Evolutionary conservation across 2,888 invertebrate genomes (phyloP).

Genomic region (Ellobium chinense): DNA sequence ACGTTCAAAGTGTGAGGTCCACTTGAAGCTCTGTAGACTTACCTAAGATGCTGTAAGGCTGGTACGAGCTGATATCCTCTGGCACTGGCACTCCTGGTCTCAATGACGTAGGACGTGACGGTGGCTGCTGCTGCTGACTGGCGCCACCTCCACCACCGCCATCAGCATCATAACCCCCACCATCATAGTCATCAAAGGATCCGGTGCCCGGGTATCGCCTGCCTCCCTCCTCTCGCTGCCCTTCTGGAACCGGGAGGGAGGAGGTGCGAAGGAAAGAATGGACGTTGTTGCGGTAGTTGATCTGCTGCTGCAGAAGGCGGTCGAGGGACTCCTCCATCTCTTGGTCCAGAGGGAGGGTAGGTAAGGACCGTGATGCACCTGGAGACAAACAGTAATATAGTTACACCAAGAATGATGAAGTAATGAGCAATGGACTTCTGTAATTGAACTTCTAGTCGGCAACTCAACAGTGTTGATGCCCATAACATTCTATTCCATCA

Average conservation of each 20-base stretch:
- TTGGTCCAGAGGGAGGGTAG: constrained; percentile 21
- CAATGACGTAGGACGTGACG: not conserved
- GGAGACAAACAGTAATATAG: no score
- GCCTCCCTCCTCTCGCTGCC: not conserved
- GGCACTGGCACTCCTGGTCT: not conserved
- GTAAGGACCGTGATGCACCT: constrained; percentile 39
- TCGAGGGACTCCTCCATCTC: constrained; percentile 35
- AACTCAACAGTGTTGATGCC: no score
- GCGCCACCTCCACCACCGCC: not conserved
- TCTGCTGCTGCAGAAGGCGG: constrained; percentile 33
- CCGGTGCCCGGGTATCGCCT: not conserved
- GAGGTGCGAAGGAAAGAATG: constrained; percentile 28
- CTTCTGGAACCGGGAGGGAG: constrained; percentile 31
- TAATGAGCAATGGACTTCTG: no score
- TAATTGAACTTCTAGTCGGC: no score
- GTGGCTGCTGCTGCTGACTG: constrained; percentile 10
- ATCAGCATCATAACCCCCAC: constrained; percentile 7
- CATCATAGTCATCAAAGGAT: constrained; percentile 16
- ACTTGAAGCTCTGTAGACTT: no score
- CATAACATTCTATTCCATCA: no score
- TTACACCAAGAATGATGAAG: no score
- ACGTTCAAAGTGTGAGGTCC: no score
- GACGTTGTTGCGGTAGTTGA: constrained; percentile 5
- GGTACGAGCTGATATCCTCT: not conserved
- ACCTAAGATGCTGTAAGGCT: constrained; percentile 14